Conservation (phyloP, 2,888 invertebrate genomes). For the Abrostola triplasia region DNA sequence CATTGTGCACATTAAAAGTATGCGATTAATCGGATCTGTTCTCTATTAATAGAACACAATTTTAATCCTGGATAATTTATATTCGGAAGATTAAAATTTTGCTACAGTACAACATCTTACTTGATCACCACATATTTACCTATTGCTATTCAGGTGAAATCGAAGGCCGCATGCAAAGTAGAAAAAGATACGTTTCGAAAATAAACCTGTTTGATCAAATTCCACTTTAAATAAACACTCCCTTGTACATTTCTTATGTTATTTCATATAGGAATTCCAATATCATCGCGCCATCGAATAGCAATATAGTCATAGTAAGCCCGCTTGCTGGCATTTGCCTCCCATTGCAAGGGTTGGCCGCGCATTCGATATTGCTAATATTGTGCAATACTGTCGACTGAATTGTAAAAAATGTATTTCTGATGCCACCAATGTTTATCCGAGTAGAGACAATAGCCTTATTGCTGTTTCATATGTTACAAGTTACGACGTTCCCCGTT, state of each 20-base stretch:
- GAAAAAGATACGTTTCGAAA: slow-evolving; percentile 1
- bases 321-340: slow-evolving; percentile 75
- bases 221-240: slow-evolving; percentile 53
- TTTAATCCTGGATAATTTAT: too few relatives aligned
- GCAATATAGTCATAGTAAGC: slow-evolving; percentile 76
- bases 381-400: slow-evolving; percentile 71
- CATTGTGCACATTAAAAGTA: too few relatives aligned
- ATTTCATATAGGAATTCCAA: slow-evolving; percentile 79
- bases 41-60: too few relatives aligned
- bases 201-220: slow-evolving; percentile 19
- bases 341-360: slow-evolving; percentile 72
- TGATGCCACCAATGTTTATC: slow-evolving; percentile 51
- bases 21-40: too few relatives aligned
- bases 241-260: slow-evolving; percentile 59
- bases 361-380: slow-evolving; percentile 80
- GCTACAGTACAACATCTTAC: neutral
- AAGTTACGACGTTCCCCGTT: slow-evolving; percentile 13
- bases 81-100: too few relatives aligned
- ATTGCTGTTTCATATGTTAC: slow-evolving; percentile 28
- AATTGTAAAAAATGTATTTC: slow-evolving; percentile 60
- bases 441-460: slow-evolving; percentile 38
- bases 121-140: too few relatives aligned
- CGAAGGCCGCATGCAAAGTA: slow-evolving; percentile 1
- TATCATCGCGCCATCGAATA: slow-evolving; percentile 75
- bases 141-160: neutral